phyloP scores from a whole-genome alignment of 1,140 invertebrate genomes.

The Drosophila guanche region DNA sequence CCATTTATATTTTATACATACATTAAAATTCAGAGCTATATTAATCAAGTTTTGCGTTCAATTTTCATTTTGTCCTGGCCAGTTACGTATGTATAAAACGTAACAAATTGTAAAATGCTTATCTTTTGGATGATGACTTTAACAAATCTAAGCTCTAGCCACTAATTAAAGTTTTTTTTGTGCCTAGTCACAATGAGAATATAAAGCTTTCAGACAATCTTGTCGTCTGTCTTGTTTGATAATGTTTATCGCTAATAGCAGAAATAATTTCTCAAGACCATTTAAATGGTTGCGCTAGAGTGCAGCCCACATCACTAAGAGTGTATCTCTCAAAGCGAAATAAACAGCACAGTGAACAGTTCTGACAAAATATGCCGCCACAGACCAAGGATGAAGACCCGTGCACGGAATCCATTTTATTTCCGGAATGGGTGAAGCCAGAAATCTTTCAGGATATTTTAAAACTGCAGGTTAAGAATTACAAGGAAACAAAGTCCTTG shows the following conservation, averaged over 20 bases:
- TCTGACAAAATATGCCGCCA: conserved; percentile 6
- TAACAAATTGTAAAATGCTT: background rate
- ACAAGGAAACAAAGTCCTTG: conserved; percentile 59
- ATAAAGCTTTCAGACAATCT: background rate
- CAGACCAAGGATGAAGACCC: conserved; percentile 9
- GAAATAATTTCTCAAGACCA: background rate
- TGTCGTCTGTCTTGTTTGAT: conserved; percentile 4
- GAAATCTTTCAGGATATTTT: conserved; percentile 83
- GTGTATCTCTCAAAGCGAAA: background rate
- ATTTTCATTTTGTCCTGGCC: too few species aligned
- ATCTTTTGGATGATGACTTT: conserved; percentile 8
- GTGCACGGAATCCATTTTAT: background rate
- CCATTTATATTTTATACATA: too few species aligned
- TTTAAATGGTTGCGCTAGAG: conserved; percentile 6
- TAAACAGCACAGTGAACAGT: too few species aligned
- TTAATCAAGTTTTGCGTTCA: too few species aligned
- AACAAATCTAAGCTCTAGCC: background rate
- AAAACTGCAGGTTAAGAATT: conserved; percentile 61
- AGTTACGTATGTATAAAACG: background rate
- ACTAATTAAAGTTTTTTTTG: background rate
- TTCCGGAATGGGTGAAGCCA: conserved; percentile 83
- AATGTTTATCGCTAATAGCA: conserved; percentile 4
- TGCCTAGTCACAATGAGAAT: conserved; percentile 4
- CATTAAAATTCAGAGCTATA: too few species aligned
- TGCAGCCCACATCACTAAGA: background rate